Percentiles rank a stretch among this genome's conserved stretches.
Evolutionary conservation across 2,113 vertebrate genomes (phyloP).

Genomic region (Channa argus): DNA sequence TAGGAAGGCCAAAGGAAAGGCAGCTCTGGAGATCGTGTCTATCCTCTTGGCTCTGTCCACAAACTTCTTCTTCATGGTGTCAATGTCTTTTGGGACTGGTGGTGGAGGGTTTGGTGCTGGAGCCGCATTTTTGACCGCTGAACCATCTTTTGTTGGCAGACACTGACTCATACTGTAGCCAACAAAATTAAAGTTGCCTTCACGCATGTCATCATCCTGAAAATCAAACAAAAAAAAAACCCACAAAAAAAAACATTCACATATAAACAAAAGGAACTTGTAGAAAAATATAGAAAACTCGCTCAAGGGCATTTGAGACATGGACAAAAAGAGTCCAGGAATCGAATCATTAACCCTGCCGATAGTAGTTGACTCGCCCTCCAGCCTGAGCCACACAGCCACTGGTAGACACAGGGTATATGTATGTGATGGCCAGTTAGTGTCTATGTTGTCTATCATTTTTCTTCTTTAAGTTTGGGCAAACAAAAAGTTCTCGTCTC

Average conservation of each 20-base stretch:
- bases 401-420: no score
- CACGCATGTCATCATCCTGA: conserved; percentile 93
- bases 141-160: conserved; percentile 92
- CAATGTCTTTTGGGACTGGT: conserved; percentile 87
- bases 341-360: no score
- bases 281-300: no score
- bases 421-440: no score
- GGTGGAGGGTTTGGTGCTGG: conserved; percentile 82
- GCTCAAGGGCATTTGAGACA: no score
- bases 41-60: conserved; percentile 98
- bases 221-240: neutral
- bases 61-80: conserved; percentile 95
- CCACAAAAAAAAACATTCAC: conserved; percentile 5
- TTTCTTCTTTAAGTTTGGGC: no score
- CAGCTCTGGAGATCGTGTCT: conserved; percentile 96
- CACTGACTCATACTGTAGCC: conserved; percentile 94
- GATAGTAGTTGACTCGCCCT: no score
- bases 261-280: neutral
- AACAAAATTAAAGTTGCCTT: conserved; percentile 94
- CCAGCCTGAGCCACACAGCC: no score
- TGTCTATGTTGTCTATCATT: no score
- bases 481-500: no score
- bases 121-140: conserved; percentile 87
- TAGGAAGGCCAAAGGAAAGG: conserved; percentile 97
- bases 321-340: no score